Conservation (phyloP, 1,140 invertebrate species). For the Microvelia longipes region DNA sequence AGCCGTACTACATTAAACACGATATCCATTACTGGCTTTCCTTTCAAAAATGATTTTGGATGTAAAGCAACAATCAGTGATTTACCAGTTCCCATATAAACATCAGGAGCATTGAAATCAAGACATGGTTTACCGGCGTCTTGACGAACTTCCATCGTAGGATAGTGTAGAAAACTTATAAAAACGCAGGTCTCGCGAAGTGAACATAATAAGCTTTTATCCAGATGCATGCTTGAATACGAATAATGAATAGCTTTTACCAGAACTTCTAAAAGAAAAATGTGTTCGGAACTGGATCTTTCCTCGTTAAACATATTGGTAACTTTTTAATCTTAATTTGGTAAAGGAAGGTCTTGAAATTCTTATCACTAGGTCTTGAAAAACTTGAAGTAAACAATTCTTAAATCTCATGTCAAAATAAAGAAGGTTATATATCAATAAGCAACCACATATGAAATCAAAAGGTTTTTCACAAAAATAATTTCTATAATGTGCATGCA, state of each 20-base stretch:
- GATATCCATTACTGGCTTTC: constrained; percentile 28
- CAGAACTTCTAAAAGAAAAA: neutral
- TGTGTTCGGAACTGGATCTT: neutral
- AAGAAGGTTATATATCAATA: no score
- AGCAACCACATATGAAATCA: no score
- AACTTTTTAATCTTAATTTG: no score
- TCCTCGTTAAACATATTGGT: no score
- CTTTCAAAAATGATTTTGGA: constrained; percentile 20
- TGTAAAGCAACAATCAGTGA: constrained; percentile 32
- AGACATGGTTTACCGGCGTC: constrained; percentile 22
- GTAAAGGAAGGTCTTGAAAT: no score
- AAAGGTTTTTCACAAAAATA: no score
- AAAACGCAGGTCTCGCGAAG: constrained; percentile 5
- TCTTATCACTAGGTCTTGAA: no score
- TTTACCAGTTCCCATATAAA: constrained; percentile 30
- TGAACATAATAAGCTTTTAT: neutral
- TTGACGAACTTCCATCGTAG: constrained; percentile 29
- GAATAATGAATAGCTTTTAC: neutral
- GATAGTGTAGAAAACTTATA: constrained; percentile 28
- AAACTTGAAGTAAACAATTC: no score
- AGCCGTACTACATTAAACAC: constrained; percentile 24
- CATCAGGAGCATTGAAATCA: constrained; percentile 22
- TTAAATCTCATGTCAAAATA: no score
- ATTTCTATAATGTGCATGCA: no score
- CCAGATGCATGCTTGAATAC: neutral